phyloP scores from a whole-genome alignment of 1,140 invertebrate genomes.

The Zaprionus taronus region DNA sequence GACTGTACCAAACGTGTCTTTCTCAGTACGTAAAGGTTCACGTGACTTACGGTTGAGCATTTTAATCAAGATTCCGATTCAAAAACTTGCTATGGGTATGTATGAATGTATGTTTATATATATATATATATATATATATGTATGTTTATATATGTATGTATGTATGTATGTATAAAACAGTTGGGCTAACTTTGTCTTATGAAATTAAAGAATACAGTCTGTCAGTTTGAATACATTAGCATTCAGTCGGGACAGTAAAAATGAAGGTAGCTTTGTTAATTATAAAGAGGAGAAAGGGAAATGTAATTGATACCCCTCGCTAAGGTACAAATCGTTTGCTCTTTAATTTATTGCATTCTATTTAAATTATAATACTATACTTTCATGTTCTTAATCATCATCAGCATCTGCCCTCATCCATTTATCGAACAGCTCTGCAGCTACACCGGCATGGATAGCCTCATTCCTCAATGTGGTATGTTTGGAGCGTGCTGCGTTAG shows the following conservation, averaged over 20 bases:
- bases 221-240: background rate
- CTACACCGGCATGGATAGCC: slow-evolving; percentile 94
- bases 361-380: background rate
- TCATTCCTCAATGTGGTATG: slow-evolving; percentile 94
- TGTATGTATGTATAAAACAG: background rate
- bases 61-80: background rate
- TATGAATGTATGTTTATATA: background rate
- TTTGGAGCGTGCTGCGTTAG: slow-evolving; percentile 97
- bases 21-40: slow-evolving; percentile 87
- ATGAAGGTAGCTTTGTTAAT: background rate
- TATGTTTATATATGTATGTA: background rate
- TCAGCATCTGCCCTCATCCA: slow-evolving; percentile 97
- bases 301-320: no score
- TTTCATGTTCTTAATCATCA: slow-evolving; percentile 83
- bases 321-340: no score
- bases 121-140: background rate
- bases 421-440: slow-evolving; percentile 94
- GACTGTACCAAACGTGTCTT: slow-evolving; percentile 96
- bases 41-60: background rate
- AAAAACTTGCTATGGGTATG: background rate
- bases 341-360: background rate
- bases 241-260: background rate
- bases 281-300: background rate
- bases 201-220: background rate
- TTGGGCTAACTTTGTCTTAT: background rate